Evolutionary conservation across 2,113 vertebrate species (phyloP).

Genomic region (Diglossa brunneiventris): DNA sequence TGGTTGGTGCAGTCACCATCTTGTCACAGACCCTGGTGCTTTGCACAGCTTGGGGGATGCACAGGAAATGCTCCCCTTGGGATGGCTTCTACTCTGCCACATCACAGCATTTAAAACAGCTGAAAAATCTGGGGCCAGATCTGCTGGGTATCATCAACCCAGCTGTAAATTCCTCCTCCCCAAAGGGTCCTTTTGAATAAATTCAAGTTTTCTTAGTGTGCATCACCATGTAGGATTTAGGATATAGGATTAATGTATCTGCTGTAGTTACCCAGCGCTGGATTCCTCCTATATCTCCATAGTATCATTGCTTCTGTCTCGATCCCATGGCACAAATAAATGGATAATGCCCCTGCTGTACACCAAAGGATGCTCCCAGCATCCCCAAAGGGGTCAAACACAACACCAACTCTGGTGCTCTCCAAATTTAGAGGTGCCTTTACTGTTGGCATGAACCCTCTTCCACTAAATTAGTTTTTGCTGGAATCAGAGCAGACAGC

Average conservation of each 20-base stretch:
- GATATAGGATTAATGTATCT: accelerated
- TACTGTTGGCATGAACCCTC: accelerated
- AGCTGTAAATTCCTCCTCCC: not conserved
- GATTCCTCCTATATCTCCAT: not conserved
- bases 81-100: accelerated
- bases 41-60: not conserved
- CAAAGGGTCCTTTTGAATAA: accelerated
- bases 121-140: not conserved
- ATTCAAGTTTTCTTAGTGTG: not conserved
- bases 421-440: not conserved
- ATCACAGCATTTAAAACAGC: accelerated
- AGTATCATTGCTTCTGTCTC: not conserved
- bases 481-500: not conserved
- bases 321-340: not conserved
- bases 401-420: not conserved
- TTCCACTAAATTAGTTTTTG: not conserved
- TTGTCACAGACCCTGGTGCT: not conserved
- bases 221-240: not conserved
- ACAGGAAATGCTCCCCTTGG: not conserved
- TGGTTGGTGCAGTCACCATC: not conserved
- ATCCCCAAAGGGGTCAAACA: not conserved
- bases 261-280: not conserved
- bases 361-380: not conserved
- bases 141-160: not conserved
- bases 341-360: not conserved